phyloP scores from a whole-genome alignment of 2,797 vertebrate genomes.

The Betta splendens region DNA sequence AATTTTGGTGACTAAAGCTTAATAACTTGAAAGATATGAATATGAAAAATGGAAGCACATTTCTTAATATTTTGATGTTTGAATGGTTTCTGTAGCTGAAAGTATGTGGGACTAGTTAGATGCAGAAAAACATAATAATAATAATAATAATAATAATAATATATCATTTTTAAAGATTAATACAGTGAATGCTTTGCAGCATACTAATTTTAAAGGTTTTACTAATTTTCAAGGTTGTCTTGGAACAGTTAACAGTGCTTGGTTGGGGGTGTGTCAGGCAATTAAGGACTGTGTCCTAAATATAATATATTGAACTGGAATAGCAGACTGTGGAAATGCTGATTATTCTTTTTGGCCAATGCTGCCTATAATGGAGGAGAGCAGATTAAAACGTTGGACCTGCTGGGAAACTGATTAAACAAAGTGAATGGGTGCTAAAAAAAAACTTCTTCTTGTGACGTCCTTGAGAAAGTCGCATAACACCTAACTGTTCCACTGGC shows the following conservation, averaged over 20 bases:
- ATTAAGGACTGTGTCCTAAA: background rate
- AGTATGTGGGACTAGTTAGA: too few species aligned
- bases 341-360: slow-evolving; percentile 11
- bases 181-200: too few species aligned
- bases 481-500: slow-evolving; percentile 35
- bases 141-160: too few species aligned
- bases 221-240: background rate
- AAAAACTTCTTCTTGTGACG: slow-evolving; percentile 16
- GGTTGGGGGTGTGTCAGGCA: background rate
- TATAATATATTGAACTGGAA: background rate
- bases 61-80: too few species aligned
- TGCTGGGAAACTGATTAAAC: slow-evolving; percentile 28
- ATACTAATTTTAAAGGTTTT: background rate
- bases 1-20: too few species aligned
- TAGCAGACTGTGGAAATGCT: slow-evolving; percentile 1
- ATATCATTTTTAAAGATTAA: too few species aligned
- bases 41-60: too few species aligned
- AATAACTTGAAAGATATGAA: too few species aligned
- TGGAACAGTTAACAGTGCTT: background rate
- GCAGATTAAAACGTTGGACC: slow-evolving; percentile 33
- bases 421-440: slow-evolving; percentile 19
- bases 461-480: slow-evolving; percentile 50
- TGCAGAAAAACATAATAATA: too few species aligned
- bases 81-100: too few species aligned
- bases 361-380: background rate